Evolutionary conservation across 92 coral and sea anemone species (phyloP), one percentile per base, ranked within the genome.

Genomic region (Umimayanthus kanabou): DNA sequence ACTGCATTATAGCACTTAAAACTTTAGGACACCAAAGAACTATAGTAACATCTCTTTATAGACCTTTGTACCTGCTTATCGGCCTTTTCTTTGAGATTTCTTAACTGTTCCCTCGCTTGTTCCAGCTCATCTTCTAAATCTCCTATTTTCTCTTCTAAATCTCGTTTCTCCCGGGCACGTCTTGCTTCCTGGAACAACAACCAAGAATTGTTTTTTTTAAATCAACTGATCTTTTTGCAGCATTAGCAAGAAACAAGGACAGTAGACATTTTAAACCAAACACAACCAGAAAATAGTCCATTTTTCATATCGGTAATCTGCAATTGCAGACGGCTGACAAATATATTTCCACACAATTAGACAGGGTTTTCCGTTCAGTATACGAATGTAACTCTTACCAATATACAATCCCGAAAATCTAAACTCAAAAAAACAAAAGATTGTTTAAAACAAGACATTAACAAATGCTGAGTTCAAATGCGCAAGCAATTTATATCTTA

Each of bases 71-170:
- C 95, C 91, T 86, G 86, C n/a, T 84, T 85, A 16, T 71, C 91
- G 30, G 91, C 88, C n/a, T 79, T 80, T 77, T 91, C 91, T 64
- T 81, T 75, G 77, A 88, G 75, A 26, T 82, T 83, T 66, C 73
- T 23, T 43, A 86, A 85, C 50, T 91, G 89, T n/a, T 69, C 71
- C 30, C 64, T 65, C 8, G 94, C 97, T 81, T 87, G 87, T 45
- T 79, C 90, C 5, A 95, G 92, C 88, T 95, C 95, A 58, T 92
- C 93, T 81, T 95, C 92, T 39, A 95, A 84, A 40, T 89, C 97
- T 80, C 86, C 71, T 26, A 95, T 88, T 91, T 80, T 89, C 28
- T 79, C 93, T 79, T 93, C 94, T 45, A 92, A 89, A 16, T 49
- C 29, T 73, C 87, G 85, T 49, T 69, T 93, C 42, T 93, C 94